Base-by-base conservation (phyloP, 2,113 vertebrate genomes). In the Pituophis catenifer region DNA sequence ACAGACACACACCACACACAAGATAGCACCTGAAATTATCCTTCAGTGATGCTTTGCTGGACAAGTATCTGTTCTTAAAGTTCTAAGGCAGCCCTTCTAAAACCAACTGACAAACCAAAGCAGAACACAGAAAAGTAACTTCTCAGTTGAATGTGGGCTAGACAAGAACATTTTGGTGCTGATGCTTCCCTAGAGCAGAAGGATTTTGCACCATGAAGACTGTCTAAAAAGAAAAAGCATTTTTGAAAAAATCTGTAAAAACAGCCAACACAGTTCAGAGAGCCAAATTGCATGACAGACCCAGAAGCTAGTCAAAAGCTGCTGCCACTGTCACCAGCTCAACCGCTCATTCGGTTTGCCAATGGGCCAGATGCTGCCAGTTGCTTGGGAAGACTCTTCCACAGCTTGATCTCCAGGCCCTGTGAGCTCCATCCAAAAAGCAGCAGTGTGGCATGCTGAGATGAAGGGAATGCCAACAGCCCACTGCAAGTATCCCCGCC, bases 321-420 rank as follows among this genome's bases (percentile, higher is more conserved):
- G n/a, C 54, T 58, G 54, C 62, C n/a, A 90, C 54, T 29, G 88
- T 58, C 92, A 94, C 95, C 94, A 55, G 52, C 65, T 95, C 23
- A 94, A 96, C 93, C 6, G 89, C 96, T 95, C 88, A 93, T 33
- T 97, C 94, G 0, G 3, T 95, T 95, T 98, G 98, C 98, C 98
- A 98, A 98, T 94, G 92, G 97, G 96, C 94, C 98, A 98, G 98
- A 98, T 98, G 98, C 97, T 98, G 96, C 93, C 94, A 57, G 89
- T 53, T 85, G 95, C 97, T 97, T 97, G 97, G 97, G 98, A 97
- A 96, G 33, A 95, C 94, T 96, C 48, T 29, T 94, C 97, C 97
- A 57, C 98, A 98, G 98, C 97, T 97, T 97, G 97, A 97, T 96
- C 96, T 96, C 94, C 75, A 95, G 95, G 96, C 95, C 94, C 96